These are phyloP conservation scores for Calcarius ornatus DNA, from an alignment of 2,113 vertebrate genomes.

Conservation along the genomic window DNA sequence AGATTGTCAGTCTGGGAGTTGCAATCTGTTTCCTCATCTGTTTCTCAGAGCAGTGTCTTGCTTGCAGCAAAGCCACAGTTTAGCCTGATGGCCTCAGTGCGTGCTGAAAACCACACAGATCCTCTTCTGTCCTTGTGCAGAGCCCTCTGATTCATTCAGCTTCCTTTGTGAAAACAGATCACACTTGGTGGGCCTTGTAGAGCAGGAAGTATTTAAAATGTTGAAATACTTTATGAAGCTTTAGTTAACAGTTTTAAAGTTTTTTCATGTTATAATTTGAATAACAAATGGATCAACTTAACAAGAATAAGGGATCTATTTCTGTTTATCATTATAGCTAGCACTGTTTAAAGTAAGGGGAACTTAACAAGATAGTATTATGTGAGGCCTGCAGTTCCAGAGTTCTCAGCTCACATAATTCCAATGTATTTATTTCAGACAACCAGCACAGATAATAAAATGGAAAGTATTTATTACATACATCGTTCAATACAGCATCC, in stretches of 20 bases:
- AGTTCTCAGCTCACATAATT: not conserved
- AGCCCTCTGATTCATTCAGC: not conserved
- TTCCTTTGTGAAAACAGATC: not conserved
- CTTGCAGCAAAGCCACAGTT: constrained; percentile 41
- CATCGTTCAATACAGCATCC: not conserved
- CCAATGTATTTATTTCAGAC: not conserved
- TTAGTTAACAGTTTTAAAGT: not conserved
- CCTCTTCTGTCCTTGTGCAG: not conserved
- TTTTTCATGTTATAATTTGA: not conserved
- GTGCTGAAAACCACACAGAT: not conserved
- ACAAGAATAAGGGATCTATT: not conserved
- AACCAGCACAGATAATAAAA: not conserved
- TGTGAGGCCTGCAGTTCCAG: not conserved
- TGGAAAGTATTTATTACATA: not conserved
- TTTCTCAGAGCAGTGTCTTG: constrained; percentile 47
- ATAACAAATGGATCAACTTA: not conserved
- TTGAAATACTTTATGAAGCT: not conserved
- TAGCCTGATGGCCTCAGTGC: constrained; percentile 22
- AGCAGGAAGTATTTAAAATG: not conserved
- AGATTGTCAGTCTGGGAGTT: constrained; percentile 47
- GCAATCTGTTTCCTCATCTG: constrained; percentile 65
- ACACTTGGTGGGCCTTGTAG: not conserved
- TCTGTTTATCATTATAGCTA: not conserved
- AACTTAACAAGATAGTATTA: not conserved
- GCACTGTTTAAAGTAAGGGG: not conserved